Base-by-base conservation (phyloP, 2,797 vertebrate genomes). In the Orestias chungarensis region DNA sequence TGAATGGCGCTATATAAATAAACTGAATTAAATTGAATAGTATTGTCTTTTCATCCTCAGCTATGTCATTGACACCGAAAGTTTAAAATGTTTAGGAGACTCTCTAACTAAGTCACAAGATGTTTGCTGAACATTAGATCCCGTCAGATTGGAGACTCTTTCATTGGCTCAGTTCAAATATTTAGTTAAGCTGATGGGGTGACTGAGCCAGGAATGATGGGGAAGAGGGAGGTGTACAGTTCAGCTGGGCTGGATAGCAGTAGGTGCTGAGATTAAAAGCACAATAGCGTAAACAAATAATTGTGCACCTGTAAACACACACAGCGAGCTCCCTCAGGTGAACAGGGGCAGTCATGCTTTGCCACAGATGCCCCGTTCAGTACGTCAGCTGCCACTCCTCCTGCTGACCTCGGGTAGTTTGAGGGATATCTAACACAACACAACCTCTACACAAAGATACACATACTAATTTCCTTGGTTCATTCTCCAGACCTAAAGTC, bases 321-420 rank as follows among this genome's bases (percentile, higher is more conserved):
- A 81, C 90, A 80, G 85, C 14, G 83, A 76, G 87, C 87, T 88
- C 91, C 91, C 87, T 82, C 91, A 93, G 91, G 92, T 90, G 88
- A 89, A 66, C 91, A 94, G 91, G 83, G 95, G 91, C 83, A 83
- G 75, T 85, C 73, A 90, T 91, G 87, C 91, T 83, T 43, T 73
- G 84, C 83, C 88, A 69, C 88, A 92, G 93, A 91, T 64, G 29
- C 84, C 92, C 86, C 52, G 82, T 71, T 77, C 77, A 88, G 73
- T 86, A 91, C 86, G 78, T 87, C 94, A 94, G 82, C 85, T 94
- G 92, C 82, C 86, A 79, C 61, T 89, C 81, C 88, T 94, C 92
- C 91, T 91, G 89, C 89, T 88, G 86, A 81, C 78, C 79, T 79
- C 64, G 44, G 84, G 78, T 77, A 73, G 82, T 73, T 83, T 76